Percentiles rank a stretch among this genome's conserved stretches.
phyloP scores from a whole-genome alignment of 2,113 vertebrate species.

The Channa argus region DNA sequence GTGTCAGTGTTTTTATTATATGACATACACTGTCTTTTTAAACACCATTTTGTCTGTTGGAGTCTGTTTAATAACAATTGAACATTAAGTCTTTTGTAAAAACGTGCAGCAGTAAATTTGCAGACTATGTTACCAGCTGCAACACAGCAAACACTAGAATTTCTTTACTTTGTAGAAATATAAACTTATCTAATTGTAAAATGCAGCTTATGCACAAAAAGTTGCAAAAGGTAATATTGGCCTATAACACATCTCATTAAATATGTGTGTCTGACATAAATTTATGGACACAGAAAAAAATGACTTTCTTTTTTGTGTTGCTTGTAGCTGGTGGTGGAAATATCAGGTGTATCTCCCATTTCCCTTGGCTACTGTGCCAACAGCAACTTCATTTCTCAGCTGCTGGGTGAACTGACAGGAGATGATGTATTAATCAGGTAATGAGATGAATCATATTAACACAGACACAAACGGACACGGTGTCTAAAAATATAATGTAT shows the following conservation, averaged over 20 bases:
- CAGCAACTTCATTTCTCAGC: constrained; percentile 87
- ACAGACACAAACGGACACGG: neutral
- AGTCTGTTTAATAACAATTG: too few relatives aligned
- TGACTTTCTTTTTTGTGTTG: constrained; percentile 2
- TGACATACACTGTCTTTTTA: neutral
- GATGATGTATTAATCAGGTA: constrained; percentile 95
- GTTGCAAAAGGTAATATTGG: too few relatives aligned
- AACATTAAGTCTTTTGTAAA: too few relatives aligned
- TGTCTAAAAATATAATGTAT: neutral
- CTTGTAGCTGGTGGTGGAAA: constrained; percentile 89
- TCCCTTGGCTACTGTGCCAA: constrained; percentile 89
- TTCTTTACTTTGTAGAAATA: neutral
- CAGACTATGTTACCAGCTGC: too few relatives aligned
- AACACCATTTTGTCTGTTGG: neutral
- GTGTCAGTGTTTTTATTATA: neutral
- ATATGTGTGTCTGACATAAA: too few relatives aligned
- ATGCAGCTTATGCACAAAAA: neutral
- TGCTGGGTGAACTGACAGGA: constrained; percentile 92
- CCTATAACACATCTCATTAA: too few relatives aligned
- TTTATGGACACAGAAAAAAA: too few relatives aligned
- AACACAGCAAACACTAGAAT: neutral
- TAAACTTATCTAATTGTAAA: neutral
- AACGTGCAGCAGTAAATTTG: too few relatives aligned
- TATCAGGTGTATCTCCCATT: constrained; percentile 88
- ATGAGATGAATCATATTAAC: neutral